Conservation (phyloP, 2,888 invertebrate species). For the Quadriops clusia region DNA sequence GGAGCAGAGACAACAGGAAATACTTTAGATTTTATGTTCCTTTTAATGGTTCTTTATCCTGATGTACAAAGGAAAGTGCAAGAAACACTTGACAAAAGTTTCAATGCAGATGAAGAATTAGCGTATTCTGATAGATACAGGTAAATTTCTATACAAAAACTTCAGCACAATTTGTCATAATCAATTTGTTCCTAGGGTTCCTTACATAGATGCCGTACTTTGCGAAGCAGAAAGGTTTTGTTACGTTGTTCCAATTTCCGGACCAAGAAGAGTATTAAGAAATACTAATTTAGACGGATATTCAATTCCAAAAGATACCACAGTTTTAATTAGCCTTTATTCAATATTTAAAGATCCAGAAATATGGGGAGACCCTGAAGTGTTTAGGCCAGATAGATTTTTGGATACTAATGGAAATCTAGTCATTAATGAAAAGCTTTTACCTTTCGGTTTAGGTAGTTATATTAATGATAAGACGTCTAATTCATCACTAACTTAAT, state of each 20-base stretch:
- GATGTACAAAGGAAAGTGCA: slow-evolving; percentile 47
- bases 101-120: slow-evolving; percentile 35
- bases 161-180: not conserved
- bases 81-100: slow-evolving; percentile 40
- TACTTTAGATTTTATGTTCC: slow-evolving; percentile 48
- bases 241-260: slow-evolving; percentile 37
- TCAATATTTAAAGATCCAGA: slow-evolving; percentile 45
- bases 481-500: slow-evolving; percentile 2
- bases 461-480: slow-evolving; percentile 5
- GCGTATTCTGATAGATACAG: slow-evolving; percentile 37
- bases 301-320: slow-evolving; percentile 31
- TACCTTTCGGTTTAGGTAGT: slow-evolving; percentile 36
- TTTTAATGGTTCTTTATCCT: slow-evolving; percentile 46
- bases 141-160: too few relatives aligned
- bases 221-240: slow-evolving; percentile 40
- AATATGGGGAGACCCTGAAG: slow-evolving; percentile 49
- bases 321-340: slow-evolving; percentile 29
- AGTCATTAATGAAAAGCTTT: slow-evolving; percentile 25
- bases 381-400: slow-evolving; percentile 54
- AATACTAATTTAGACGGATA: slow-evolving; percentile 45
- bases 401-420: slow-evolving; percentile 34
- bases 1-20: slow-evolving; percentile 53
- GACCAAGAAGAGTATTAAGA: slow-evolving; percentile 41
- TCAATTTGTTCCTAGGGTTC: slow-evolving; percentile 30
- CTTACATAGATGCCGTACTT: slow-evolving; percentile 44